A percentile compares a stretch with the other conserved stretches of the same genome.
phyloP scores from a whole-genome alignment of 2,888 invertebrate species.

The Yponomeuta malinellus region DNA sequence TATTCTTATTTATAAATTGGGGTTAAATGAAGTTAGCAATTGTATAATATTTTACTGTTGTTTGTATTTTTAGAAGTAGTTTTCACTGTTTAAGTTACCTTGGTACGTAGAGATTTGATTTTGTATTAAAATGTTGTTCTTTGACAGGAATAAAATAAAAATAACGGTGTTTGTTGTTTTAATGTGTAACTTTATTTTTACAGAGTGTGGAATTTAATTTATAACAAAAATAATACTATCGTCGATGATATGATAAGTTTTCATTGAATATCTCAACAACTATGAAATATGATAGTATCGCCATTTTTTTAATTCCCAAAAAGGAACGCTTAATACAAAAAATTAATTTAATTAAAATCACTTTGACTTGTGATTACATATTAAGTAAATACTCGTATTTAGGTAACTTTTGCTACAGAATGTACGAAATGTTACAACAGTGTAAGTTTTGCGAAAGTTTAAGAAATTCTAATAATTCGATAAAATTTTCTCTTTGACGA shows the following conservation, averaged over 20 bases:
- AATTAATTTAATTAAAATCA: neutral
- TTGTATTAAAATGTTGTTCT: no score
- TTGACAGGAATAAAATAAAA: neutral
- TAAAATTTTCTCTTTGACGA: neutral
- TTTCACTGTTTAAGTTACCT: neutral
- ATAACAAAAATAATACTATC: neutral
- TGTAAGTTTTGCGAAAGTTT: no score
- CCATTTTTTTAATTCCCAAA: conserved; percentile 26
- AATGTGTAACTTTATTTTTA: neutral
- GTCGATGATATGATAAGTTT: neutral
- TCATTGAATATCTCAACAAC: neutral
- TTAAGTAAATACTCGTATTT: no score
- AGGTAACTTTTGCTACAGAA: neutral
- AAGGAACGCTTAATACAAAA: conserved; percentile 23
- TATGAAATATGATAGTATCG: conserved; percentile 17
- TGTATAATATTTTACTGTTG: neutral
- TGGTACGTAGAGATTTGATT: neutral
- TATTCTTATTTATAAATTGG: neutral
- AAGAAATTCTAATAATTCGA: neutral
- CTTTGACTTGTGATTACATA: no score
- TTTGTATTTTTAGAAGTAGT: neutral
- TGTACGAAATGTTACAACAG: no score
- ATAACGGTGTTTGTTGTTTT: neutral
- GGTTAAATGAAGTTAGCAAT: neutral
- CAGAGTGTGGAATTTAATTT: neutral